These are phyloP conservation scores for Protaetia brevitarsis DNA, from an alignment of 1,140 invertebrate species.

Conservation along the genomic window DNA sequence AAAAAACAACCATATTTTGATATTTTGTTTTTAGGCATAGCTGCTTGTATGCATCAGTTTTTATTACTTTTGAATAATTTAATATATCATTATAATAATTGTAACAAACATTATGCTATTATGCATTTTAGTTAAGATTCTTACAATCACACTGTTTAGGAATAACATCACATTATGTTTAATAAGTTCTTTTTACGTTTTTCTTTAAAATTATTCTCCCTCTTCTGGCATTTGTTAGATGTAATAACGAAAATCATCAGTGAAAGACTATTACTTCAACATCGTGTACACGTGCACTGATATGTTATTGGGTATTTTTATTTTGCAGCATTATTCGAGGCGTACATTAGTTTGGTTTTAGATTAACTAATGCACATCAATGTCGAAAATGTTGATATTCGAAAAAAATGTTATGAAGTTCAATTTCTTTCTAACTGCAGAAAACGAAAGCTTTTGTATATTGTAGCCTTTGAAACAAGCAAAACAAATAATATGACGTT, in stretches of 20 bases:
- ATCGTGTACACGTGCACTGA: too few species aligned
- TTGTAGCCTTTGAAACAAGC: too few species aligned
- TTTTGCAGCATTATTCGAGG: too few species aligned
- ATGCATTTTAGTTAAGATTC: slow-evolving; percentile 8
- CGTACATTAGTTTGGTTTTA: too few species aligned
- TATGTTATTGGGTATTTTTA: too few species aligned
- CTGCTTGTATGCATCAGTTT: not conserved
- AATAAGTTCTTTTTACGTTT: not conserved
- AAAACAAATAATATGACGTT: too few species aligned
- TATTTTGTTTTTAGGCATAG: not conserved
- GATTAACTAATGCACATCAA: too few species aligned
- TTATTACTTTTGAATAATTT: slow-evolving; percentile 6
- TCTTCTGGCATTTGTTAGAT: not conserved
- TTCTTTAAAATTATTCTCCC: not conserved
- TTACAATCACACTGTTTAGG: not conserved
- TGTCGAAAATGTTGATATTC: too few species aligned
- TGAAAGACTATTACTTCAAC: too few species aligned
- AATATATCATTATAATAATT: not conserved
- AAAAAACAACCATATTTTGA: not conserved
- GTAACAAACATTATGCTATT: not conserved
- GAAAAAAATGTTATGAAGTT: too few species aligned
- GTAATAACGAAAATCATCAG: not conserved
- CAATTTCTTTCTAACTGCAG: too few species aligned
- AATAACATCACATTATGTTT: slow-evolving; percentile 13
- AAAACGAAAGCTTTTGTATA: too few species aligned